Evolutionary conservation across 2,888 invertebrate genomes (phyloP).

Genomic region (Drosophila infuscata): DNA sequence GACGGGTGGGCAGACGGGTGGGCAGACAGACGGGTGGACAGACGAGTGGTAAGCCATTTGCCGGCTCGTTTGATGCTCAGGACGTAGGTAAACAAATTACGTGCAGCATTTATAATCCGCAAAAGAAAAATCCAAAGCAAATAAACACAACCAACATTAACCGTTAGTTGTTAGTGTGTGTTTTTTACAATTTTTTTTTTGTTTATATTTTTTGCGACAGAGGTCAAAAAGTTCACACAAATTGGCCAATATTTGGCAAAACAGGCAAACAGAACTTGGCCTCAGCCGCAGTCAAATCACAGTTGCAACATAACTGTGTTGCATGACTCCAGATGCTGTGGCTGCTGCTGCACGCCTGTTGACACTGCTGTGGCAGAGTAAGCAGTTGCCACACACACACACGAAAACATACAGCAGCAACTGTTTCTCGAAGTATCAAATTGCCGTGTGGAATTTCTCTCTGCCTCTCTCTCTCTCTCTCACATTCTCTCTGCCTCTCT

Average conservation of each 20-base stretch:
- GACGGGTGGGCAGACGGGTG: conserved; percentile 22
- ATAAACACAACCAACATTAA: conserved; percentile 16
- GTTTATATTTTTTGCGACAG: background rate
- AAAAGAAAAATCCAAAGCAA: background rate
- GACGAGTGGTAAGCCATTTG: conserved; percentile 57
- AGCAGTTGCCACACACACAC: background rate
- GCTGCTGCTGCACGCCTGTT: conserved; percentile 34
- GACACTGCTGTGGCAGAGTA: background rate
- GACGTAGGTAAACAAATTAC: conserved; percentile 66
- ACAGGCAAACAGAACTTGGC: conserved; percentile 33
- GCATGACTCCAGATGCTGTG: conserved; percentile 15
- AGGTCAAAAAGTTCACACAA: conserved; percentile 10
- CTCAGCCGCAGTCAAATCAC: conserved; percentile 20
- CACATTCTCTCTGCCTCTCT: conserved; percentile 9
- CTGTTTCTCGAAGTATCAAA: conserved; percentile 58
- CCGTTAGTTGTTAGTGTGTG: background rate
- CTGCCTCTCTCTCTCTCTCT: background rate
- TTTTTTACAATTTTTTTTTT: background rate
- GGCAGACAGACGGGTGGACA: conserved; percentile 6
- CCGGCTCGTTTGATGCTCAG: conserved; percentile 57
- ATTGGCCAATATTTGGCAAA: conserved; percentile 20
- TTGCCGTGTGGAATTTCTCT: conserved; percentile 35
- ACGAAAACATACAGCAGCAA: conserved; percentile 10
- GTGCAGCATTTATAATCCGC: conserved; percentile 68
- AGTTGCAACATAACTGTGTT: conserved; percentile 18